Evolutionary conservation across 2,113 vertebrate species (phyloP).

Genomic region (Sinocyclocheilus anshuiensis): DNA sequence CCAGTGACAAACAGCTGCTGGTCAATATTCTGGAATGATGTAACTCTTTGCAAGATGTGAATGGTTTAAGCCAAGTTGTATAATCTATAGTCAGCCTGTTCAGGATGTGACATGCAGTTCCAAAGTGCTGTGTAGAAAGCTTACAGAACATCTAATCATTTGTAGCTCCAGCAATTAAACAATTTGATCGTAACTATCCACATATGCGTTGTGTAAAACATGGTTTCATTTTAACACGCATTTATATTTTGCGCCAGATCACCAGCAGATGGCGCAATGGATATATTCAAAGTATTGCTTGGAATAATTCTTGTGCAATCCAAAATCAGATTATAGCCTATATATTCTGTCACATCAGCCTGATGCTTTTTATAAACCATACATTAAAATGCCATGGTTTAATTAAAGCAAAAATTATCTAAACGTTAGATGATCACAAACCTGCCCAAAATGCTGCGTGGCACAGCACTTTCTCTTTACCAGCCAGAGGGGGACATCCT

Average conservation of each 20-base stretch:
- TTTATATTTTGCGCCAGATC: neutral
- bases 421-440: conserved; percentile 16
- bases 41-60: conserved; percentile 42
- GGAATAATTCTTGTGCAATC: neutral
- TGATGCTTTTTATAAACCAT: neutral
- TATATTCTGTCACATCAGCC: neutral
- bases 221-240: neutral
- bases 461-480: neutral
- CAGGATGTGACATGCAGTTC: neutral
- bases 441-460: neutral
- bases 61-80: neutral
- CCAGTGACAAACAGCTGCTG: conserved; percentile 8
- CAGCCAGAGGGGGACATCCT: neutral
- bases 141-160: neutral
- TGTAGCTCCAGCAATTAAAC: neutral
- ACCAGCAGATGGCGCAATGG: conserved; percentile 54
- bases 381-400: neutral
- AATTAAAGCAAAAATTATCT: neutral
- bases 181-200: neutral
- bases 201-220: neutral
- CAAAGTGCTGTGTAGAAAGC: neutral
- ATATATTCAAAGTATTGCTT: conserved; percentile 15
- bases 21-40: conserved; percentile 42
- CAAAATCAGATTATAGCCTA: neutral
- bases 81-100: conserved; percentile 5